Base-by-base conservation (phyloP, 2,113 vertebrate genomes). In the Arenaria interpres region DNA sequence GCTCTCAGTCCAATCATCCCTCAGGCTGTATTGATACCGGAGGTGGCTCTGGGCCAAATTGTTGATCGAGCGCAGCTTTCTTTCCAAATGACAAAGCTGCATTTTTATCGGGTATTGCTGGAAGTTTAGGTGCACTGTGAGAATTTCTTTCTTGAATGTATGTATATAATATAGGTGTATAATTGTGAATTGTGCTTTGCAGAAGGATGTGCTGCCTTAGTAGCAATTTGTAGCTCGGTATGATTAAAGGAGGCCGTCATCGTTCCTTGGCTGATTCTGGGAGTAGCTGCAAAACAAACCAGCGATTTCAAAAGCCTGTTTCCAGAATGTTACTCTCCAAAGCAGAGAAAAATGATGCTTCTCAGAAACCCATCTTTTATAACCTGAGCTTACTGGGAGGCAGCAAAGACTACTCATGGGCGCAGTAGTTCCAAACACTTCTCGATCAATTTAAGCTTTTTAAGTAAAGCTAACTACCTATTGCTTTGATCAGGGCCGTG, bases 11-110 rank as follows among this genome's bases (percentile, higher is more conserved):
- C 25, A 3, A 5, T 28, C 20, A 14, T 89, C 15, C 45, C 16
- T 3, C 24, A 15, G 14, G 17, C 35, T 37, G 0, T 37, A 9
- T 35, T 1, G 5, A 32, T 39, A 39, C 27, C 10, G 24, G 6
- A 8, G 13, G 12, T 73, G 21, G 12, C n/a, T 25, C 54, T 35
- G 37, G 83, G 57, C 5, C 48, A n/a, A 45, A n/a, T n/a, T 21
- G 27, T 24, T 72, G 24, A 23, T 27, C 8, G 18, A 19, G 18
- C 12, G 11, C 7, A 6, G 5, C 20, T 75, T 46, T 45, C 16
- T 54, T 76, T 77, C 48, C 54, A 25, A 83, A 60, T 64, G 56
- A 79, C 3, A 12, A 73, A 80, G 20, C 17, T 56, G 39, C 1
- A 1, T 41, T 69, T 86, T 64, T 83, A 9, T 27, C 6, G 27